Evolutionary conservation across 2,113 vertebrate species (phyloP).

Genomic region (Caloenas nicobarica): DNA sequence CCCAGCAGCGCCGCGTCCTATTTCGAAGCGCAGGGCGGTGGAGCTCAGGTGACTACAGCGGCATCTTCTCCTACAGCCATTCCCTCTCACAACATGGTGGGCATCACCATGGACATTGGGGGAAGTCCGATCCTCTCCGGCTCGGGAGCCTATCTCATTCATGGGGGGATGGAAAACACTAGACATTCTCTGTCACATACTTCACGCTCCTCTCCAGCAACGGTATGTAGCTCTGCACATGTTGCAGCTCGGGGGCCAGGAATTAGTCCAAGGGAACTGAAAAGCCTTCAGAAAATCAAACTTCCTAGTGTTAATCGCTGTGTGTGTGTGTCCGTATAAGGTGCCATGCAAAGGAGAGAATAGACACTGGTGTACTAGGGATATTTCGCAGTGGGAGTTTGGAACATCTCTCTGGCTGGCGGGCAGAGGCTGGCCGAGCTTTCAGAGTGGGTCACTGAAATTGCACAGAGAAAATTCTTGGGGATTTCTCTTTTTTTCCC

Average conservation of each 20-base stretch:
- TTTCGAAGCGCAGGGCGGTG: conserved; percentile 88
- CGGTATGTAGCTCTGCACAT: conserved; percentile 81
- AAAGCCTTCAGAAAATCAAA: conserved; percentile 30
- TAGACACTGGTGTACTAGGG: neutral
- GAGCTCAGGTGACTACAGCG: conserved; percentile 90
- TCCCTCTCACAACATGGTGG: conserved; percentile 94
- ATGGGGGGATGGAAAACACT: conserved; percentile 89
- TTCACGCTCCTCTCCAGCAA: conserved; percentile 95
- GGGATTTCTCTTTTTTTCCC: neutral
- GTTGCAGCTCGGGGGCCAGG: conserved; percentile 18
- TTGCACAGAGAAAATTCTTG: neutral
- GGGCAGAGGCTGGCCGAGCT: neutral
- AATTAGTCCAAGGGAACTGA: conserved; percentile 36
- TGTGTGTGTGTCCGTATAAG: neutral
- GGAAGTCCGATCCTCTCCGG: conserved; percentile 92
- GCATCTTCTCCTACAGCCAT: conserved; percentile 88
- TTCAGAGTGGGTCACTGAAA: neutral
- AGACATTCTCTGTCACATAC: conserved; percentile 92
- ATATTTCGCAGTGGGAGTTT: neutral
- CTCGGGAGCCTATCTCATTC: conserved; percentile 93
- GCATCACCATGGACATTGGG: conserved; percentile 93
- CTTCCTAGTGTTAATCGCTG: neutral
- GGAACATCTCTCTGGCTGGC: neutral
- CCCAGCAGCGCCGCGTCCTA: conserved; percentile 87
- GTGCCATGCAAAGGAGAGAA: neutral